Conservation (phyloP, 2,113 vertebrate genomes). For the Callipepla squamata region DNA sequence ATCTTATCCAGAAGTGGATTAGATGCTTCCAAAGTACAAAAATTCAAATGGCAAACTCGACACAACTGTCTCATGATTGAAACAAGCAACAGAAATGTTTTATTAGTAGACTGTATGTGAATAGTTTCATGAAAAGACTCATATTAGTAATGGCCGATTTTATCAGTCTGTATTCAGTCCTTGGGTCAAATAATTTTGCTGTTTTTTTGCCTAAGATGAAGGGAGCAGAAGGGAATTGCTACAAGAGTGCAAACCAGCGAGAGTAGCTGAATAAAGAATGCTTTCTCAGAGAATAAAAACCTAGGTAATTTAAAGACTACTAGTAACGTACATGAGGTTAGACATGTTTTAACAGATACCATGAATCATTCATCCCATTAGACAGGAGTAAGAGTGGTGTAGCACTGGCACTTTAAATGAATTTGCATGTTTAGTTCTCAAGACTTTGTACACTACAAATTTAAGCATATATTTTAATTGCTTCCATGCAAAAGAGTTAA, state of each 20-base stretch:
- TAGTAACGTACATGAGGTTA: conserved; percentile 41
- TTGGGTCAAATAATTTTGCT: neutral
- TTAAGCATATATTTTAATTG: neutral
- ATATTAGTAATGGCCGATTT: neutral
- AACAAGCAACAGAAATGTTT: neutral
- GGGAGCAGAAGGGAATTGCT: neutral
- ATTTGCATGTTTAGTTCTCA: conserved; percentile 54
- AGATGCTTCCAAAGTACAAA: neutral
- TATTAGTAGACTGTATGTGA: neutral
- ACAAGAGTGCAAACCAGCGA: neutral
- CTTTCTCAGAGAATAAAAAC: conserved; percentile 32
- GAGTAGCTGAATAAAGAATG: neutral
- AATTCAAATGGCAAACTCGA: neutral
- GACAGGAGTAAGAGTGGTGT: neutral
- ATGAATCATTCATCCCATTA: conserved; percentile 72
- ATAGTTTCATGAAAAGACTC: neutral
- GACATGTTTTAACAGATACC: conserved; percentile 32
- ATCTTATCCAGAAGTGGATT: neutral
- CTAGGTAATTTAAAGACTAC: conserved; percentile 36
- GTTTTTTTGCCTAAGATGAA: neutral
- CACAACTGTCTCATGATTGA: neutral
- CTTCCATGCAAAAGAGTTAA: neutral
- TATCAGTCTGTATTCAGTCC: neutral
- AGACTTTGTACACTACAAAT: neutral
- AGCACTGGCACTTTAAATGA: conserved; percentile 65